Evolutionary conservation across 2,888 invertebrate species (phyloP), one percentile per base, ranked within the genome.

Genomic region (Pheosia gnoma): DNA sequence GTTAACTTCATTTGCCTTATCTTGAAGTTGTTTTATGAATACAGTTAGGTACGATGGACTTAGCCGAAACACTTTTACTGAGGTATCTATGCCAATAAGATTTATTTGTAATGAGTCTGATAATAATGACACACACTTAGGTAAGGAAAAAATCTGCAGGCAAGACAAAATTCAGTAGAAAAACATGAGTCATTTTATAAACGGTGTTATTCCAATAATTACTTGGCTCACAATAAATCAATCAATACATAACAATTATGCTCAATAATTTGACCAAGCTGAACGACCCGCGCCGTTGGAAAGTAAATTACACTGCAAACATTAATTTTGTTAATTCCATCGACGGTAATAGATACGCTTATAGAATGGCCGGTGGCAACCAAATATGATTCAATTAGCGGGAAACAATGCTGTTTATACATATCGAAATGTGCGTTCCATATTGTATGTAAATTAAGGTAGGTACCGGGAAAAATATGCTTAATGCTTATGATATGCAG

Each of bases 311-410:
- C 67, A 74, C 63, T 43, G 59, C 68, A 75, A 75, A 77, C 67
- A 75, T 67, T 61, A 69, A 72, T 77, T 76, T 72, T 57, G 69
- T 69, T 77, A 72, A 77, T 75, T 72, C 61, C 63, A 59, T 64
- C 45, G 41, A 25, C 7, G 60, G 57, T 36, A 63, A 49, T 49
- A 51, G 41, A 47, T 39, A 56, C 65, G 67, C 70, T 63, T 64
- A 71, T 67, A 68, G 67, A 70, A 67, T 55, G 55, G 36, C n/a
- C 56, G 57, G 36, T 59, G 52, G 61, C 67, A 67, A 60, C 65
- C 62, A 55, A 49, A 69, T 66, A 61, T 64, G 59, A 71, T 68
- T 72, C 75, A 77, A 72, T 77, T 77, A 75, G 69, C 51, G 36
- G 37, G 54, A 45, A 55, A 55, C 55, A 55, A n/a, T n/a, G 39